phyloP scores from a whole-genome alignment of 1,140 invertebrate genomes.

The Drosophila sucinea region DNA sequence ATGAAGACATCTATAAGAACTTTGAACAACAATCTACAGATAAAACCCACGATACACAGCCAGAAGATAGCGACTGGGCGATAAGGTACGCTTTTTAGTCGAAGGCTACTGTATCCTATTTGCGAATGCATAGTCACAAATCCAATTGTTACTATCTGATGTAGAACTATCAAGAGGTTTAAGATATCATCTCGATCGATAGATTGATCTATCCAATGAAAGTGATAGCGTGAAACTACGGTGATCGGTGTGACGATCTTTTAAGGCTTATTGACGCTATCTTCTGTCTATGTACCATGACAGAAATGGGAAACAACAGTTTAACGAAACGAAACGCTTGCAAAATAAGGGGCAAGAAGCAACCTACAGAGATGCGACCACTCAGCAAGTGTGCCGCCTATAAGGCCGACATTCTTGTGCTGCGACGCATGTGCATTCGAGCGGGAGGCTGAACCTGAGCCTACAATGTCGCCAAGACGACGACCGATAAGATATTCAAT shows the following conservation, averaged over 20 bases:
- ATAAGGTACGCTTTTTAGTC: not conserved
- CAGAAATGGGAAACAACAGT: slow-evolving; percentile 25
- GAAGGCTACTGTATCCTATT: no score
- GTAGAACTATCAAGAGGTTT: no score
- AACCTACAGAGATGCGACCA: slow-evolving; percentile 83
- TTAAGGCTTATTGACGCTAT: not conserved
- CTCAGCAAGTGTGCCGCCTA: slow-evolving; percentile 72
- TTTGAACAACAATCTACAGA: not conserved
- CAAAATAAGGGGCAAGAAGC: slow-evolving; percentile 68
- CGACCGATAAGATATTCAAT: slow-evolving; percentile 82
- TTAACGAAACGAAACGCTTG: slow-evolving; percentile 52
- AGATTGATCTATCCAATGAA: no score
- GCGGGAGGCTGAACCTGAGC: slow-evolving; percentile 69
- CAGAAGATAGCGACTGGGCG: not conserved
- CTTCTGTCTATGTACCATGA: slow-evolving; percentile 12
- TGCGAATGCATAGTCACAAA: no score
- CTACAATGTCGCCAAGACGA: slow-evolving; percentile 76
- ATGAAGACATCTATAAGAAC: not conserved
- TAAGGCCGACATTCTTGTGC: slow-evolving; percentile 78
- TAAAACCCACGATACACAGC: not conserved
- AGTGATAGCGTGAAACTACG: no score
- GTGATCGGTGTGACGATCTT: no score
- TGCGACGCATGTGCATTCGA: slow-evolving; percentile 55
- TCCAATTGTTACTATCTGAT: no score
- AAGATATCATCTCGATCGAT: no score